Evolutionary conservation across 2,113 vertebrate genomes (phyloP), one percentile per base, ranked within the genome.

Genomic region (Cnemophilus loriae): DNA sequence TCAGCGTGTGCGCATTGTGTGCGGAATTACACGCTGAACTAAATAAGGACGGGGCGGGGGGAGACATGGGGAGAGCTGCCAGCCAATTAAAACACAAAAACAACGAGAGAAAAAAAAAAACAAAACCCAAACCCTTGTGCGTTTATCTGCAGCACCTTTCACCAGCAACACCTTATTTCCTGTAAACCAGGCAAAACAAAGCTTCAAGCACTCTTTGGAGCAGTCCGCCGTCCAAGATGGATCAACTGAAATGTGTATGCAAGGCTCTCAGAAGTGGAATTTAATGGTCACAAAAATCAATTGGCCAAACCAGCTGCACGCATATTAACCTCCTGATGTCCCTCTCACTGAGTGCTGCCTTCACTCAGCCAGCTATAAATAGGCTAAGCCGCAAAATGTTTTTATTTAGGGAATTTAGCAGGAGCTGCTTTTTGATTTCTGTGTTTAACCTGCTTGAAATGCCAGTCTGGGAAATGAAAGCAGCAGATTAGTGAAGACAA

Each of bases 221-320:
- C 64, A 30, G 59, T 17, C 56, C 6, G 32, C 80, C 77, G 2
- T 32, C 76, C 76, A 68, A 70, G 69, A 59, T 24, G 24, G 50
- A 90, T 70, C 90, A 95, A 75, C 63, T 57, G 27, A 81, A 95
- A 95, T 70, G 84, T 47, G 92, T 27, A 35, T 52, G 53, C 47
- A 47, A 46, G 65, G 88, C 87, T 96, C 96, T 93, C 57, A 78
- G 67, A 94, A 97, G 86, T 73, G 57, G 84, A 96, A 95, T 95
- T 90, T 96, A 97, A 97, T 81, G 83, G 90, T 65, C 96, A 63
- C 88, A 92, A 96, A 93, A 97, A 95, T 96, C 92, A 95, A 93
- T 79, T 95, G 96, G 94, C 90, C 90, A 93, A 96, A 78, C 84
- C 96, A 93, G 95, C 76, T 90, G 65, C 60, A 94, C 46, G 35